A percentile compares a stretch with the other conserved stretches of the same genome.
phyloP scores from a whole-genome alignment of 1,140 invertebrate species.

The Atta cephalotes region DNA sequence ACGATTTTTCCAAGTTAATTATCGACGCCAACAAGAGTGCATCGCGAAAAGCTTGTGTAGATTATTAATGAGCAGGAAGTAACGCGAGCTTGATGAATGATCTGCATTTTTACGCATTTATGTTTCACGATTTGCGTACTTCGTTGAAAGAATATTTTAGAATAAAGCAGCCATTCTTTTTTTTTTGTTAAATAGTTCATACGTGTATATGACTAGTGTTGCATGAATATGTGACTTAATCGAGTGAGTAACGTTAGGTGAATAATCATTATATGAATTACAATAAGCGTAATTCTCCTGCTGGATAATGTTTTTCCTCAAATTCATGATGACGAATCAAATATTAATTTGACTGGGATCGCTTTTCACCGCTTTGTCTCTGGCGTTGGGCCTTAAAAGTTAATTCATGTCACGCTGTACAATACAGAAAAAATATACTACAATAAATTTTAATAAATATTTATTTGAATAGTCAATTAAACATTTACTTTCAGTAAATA shows the following conservation, averaged over 20 bases:
- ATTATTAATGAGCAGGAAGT: conserved; percentile 55
- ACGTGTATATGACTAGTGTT: conserved; percentile 49
- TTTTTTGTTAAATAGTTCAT: background rate
- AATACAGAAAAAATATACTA: too few species aligned
- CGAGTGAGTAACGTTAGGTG: conserved; percentile 37
- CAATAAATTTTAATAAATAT: too few species aligned
- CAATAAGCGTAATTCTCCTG: background rate
- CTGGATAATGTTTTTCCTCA: background rate
- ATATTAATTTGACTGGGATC: background rate
- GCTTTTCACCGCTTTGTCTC: background rate
- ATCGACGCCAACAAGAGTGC: conserved; percentile 28
- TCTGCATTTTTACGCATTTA: conserved; percentile 5
- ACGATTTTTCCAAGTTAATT: conserved; percentile 40
- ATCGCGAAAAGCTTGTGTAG: background rate
- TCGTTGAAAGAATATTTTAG: conserved; percentile 2
- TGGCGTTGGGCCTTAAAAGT: background rate
- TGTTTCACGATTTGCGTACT: conserved; percentile 15
- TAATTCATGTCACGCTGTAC: too few species aligned
- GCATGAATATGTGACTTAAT: conserved; percentile 23
- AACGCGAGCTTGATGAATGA: conserved; percentile 30
- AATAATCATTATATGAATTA: conserved; percentile 22
- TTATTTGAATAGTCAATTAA: too few species aligned
- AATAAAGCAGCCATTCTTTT: background rate
- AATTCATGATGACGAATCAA: conserved; percentile 29
- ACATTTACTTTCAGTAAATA: too few species aligned